phyloP scores from a whole-genome alignment of 1,140 invertebrate genomes.

The Pseudoatta argentina region DNA sequence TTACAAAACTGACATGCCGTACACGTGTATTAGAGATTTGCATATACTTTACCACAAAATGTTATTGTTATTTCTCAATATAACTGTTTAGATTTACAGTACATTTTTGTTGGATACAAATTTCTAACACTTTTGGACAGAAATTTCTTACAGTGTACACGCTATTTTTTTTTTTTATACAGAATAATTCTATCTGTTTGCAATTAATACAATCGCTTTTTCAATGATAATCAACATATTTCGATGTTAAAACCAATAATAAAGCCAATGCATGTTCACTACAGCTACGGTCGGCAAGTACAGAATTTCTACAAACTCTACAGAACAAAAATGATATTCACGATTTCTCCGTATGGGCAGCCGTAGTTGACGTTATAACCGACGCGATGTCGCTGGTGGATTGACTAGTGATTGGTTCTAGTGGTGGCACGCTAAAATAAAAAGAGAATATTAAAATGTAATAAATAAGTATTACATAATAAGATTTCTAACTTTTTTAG shows the following conservation, averaged over 20 bases:
- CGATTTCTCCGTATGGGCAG: slow-evolving; percentile 78
- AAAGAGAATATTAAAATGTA: not conserved
- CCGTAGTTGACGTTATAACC: slow-evolving; percentile 82
- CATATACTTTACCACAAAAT: no score
- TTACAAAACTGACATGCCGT: no score
- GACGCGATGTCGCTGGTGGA: slow-evolving; percentile 78
- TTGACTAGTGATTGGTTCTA: slow-evolving; percentile 84
- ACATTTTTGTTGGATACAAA: no score
- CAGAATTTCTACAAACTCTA: not conserved
- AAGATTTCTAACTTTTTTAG: not conserved
- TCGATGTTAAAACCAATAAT: not conserved
- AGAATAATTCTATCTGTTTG: not conserved
- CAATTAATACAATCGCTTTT: not conserved
- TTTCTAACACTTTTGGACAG: no score
- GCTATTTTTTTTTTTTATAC: slow-evolving; percentile 12
- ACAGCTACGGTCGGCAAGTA: slow-evolving; percentile 26
- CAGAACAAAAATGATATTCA: slow-evolving; percentile 60
- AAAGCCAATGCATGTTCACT: not conserved
- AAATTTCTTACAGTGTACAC: not conserved
- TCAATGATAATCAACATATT: not conserved
- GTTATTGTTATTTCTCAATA: no score
- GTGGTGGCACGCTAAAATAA: slow-evolving; percentile 83
- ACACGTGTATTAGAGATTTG: no score
- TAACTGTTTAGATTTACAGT: no score
- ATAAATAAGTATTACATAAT: slow-evolving; percentile 2